phyloP scores from a whole-genome alignment of 1,140 invertebrate genomes.

The Parapsyche elsis region DNA sequence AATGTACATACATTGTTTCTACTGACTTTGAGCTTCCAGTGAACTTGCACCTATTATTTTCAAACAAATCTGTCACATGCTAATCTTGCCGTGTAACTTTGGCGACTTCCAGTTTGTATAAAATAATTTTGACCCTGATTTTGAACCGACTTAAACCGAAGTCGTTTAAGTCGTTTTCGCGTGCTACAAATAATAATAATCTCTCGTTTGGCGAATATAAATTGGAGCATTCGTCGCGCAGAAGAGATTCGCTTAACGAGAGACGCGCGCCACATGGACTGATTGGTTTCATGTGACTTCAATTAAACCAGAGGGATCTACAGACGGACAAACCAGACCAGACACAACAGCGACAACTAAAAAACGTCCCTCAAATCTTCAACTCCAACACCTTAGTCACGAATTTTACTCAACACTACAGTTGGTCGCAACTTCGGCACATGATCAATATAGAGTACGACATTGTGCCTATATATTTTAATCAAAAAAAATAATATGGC shows the following conservation, averaged over 20 bases:
- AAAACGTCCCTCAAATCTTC: background rate
- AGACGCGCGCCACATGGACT: background rate
- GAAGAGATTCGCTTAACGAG: conserved; percentile 20
- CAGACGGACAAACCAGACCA: background rate
- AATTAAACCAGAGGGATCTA: background rate
- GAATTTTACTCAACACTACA: background rate
- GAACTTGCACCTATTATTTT: no score
- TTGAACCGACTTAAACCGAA: background rate
- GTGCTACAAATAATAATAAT: background rate
- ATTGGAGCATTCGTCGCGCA: background rate
- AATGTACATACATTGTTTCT: no score
- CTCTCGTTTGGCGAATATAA: no score
- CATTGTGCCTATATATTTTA: no score
- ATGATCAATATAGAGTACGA: no score
- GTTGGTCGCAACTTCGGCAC: no score
- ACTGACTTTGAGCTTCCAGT: no score
- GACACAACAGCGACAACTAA: background rate
- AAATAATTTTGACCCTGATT: background rate
- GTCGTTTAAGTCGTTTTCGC: background rate
- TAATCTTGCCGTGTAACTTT: no score
- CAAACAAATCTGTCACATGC: no score
- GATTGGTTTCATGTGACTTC: conserved; percentile 19
- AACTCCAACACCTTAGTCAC: background rate
- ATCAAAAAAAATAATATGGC: no score
- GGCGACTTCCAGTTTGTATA: background rate